Evolutionary conservation across 1,140 invertebrate species (phyloP).

Genomic region (Kradibia gibbosae): DNA sequence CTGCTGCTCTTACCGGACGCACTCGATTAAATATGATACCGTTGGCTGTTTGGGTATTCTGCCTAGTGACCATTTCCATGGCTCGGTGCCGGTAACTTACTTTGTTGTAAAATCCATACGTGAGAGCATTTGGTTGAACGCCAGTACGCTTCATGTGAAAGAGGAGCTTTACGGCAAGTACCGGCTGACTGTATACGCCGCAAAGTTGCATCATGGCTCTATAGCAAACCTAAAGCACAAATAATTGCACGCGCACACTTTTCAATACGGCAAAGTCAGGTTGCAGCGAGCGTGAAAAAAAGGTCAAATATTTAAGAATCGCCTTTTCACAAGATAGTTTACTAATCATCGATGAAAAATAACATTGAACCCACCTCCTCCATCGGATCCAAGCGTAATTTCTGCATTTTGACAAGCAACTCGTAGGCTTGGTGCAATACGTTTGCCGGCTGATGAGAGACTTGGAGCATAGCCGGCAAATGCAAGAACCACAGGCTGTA

Average conservation of each 20-base stretch:
- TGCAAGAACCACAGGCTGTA: conserved; percentile 98
- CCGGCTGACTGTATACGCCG: conserved; percentile 93
- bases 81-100: conserved; percentile 57
- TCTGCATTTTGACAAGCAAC: conserved; percentile 88
- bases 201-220: conserved; percentile 99
- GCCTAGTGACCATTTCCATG: no score
- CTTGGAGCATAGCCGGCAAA: conserved; percentile 76
- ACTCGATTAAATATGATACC: no score
- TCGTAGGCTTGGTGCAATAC: conserved; percentile 90
- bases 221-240: conserved; percentile 90
- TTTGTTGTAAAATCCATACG: conserved; percentile 86
- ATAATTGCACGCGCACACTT: background rate
- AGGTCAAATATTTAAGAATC: background rate
- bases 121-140: conserved; percentile 96
- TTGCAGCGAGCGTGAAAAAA: no score
- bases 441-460: conserved; percentile 78
- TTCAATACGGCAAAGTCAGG: no score
- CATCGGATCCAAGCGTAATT: conserved; percentile 81
- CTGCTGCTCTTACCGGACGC: no score
- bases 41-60: no score
- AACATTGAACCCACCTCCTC: conserved; percentile 90
- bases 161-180: conserved; percentile 94
- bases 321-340: background rate
- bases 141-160: conserved; percentile 96
- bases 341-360: background rate